phyloP scores from a whole-genome alignment of 2,113 vertebrate genomes.

The Cheilinus undulatus region DNA sequence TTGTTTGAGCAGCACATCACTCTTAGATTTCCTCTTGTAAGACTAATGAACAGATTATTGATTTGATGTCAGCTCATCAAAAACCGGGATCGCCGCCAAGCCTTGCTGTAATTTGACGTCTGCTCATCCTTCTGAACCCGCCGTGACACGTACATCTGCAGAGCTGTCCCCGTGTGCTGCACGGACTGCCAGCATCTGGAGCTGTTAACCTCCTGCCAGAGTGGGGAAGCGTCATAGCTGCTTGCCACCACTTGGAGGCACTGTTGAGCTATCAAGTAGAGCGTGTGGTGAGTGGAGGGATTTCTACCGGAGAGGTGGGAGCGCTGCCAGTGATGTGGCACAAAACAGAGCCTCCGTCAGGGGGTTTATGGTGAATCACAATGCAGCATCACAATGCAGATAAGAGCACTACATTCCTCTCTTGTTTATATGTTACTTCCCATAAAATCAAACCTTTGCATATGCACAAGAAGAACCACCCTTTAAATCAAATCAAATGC shows the following conservation, averaged over 20 bases:
- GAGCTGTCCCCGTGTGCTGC: constrained; percentile 35
- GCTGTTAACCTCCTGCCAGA: constrained; percentile 31
- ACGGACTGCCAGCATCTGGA: constrained; percentile 62
- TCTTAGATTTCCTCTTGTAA: constrained; percentile 61
- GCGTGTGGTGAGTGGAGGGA: not conserved
- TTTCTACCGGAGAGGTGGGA: constrained; percentile 5
- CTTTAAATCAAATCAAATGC: constrained; percentile 20
- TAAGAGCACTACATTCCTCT: constrained; percentile 33
- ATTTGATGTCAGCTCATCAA: constrained; percentile 66
- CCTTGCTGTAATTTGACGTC: constrained; percentile 25
- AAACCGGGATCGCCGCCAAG: constrained; percentile 44
- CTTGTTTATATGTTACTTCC: constrained; percentile 28
- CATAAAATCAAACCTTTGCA: constrained; percentile 36
- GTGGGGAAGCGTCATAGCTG: not conserved
- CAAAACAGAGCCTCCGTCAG: constrained; percentile 49
- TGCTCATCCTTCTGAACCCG: constrained; percentile 35
- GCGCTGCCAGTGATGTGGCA: constrained; percentile 30
- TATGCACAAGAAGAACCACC: constrained; percentile 17
- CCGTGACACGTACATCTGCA: constrained; percentile 45
- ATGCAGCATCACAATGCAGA: constrained; percentile 67
- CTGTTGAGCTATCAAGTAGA: constrained; percentile 48
- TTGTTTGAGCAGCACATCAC: constrained; percentile 49
- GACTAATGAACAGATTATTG: constrained; percentile 69
- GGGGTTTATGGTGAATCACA: constrained; percentile 65
- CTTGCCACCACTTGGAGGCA: constrained; percentile 61